These are phyloP conservation scores for Eubasilissa regina DNA, from an alignment of 1,140 invertebrate species.

Conservation along the genomic window DNA sequence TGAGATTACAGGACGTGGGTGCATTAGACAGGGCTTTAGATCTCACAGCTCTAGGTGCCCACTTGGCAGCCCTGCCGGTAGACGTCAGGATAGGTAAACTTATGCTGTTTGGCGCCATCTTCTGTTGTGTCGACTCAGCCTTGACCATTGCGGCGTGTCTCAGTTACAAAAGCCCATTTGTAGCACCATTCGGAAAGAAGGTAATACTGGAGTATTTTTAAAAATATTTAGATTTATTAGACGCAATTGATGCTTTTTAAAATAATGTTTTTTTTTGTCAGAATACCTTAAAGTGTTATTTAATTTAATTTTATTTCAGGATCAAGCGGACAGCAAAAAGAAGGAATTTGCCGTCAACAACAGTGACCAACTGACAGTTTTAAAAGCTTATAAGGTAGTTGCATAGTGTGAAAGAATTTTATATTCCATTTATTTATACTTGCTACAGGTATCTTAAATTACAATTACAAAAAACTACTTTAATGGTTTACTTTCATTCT, in stretches of 20 bases:
- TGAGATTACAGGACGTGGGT: conserved; percentile 86
- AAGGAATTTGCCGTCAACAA: conserved; percentile 80
- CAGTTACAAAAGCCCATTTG: conserved; percentile 88
- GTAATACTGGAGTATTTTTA: conserved; percentile 55
- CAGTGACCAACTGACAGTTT: conserved; percentile 87
- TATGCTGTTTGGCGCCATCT: conserved; percentile 91
- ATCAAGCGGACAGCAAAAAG: conserved; percentile 81
- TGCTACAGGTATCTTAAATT: too few relatives aligned
- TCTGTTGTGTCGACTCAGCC: conserved; percentile 94
- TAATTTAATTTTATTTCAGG: conserved; percentile 64
- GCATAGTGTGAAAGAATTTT: too few relatives aligned
- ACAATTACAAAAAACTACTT: too few relatives aligned
- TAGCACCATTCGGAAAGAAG: conserved; percentile 83
- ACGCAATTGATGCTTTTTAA: neutral
- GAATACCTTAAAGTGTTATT: too few relatives aligned
- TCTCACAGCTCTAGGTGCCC: conserved; percentile 91
- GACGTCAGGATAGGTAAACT: conserved; percentile 93
- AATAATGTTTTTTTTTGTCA: neutral
- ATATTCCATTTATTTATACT: too few relatives aligned
- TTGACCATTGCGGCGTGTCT: conserved; percentile 93
- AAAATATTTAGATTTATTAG: neutral
- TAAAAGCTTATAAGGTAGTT: conserved; percentile 86
- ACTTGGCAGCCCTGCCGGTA: conserved; percentile 91
- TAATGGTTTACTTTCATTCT: too few relatives aligned
- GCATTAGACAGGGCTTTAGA: conserved; percentile 85